Base-by-base conservation (phyloP, 1,140 invertebrate genomes). In the Euglossa dilemma region DNA sequence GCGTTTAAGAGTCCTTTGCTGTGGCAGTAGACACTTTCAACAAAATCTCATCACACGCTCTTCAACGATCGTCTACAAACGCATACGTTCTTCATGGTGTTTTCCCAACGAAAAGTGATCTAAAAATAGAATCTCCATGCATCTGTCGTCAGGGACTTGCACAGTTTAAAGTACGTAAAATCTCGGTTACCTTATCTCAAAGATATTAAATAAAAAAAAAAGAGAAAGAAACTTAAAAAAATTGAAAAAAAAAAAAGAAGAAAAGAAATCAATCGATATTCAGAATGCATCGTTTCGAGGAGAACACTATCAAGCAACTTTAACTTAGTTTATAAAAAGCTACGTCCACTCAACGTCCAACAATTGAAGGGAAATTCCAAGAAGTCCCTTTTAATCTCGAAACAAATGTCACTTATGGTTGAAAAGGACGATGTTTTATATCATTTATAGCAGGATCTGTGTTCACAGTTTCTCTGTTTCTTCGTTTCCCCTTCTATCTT, bases 301-400 rank as follows among this genome's bases (percentile, higher is more conserved):
- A 64, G 50, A 28, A 66, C 70, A 28, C 56, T 61, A 52, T 54
- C 43, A 74, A 81, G 59, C 36, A 72, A 80, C 20, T 66, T 74
- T 20, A 64, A 81, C 50, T 43, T 72, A 28, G 28, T 7, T 73
- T 57, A 23, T 1, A 67, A 73, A 73, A 61, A 85, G 61, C 54
- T 61, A 74, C 36, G 20, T 64, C 61, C 57, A n/a, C 45, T 73
- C 16, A 23, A 64, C 47, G 47, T 56, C n/a, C 57, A 61, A 73
- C 28, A 76, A 43, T 76, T n/a, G 18, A 20, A 50, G 28, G 36
- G 61, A n/a, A 12, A 75, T 28, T n/a, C n/a, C 25, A 43, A 16
- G 28, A 16, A 57, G 43, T n/a, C n/a, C 25, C 25, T 23, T 43
- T 9, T n/a, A 56, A 23, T 36, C 52, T 50, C 52, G 52, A 52